Base-by-base conservation (phyloP, 2,797 vertebrate genomes). In the Ciconia nigra region DNA sequence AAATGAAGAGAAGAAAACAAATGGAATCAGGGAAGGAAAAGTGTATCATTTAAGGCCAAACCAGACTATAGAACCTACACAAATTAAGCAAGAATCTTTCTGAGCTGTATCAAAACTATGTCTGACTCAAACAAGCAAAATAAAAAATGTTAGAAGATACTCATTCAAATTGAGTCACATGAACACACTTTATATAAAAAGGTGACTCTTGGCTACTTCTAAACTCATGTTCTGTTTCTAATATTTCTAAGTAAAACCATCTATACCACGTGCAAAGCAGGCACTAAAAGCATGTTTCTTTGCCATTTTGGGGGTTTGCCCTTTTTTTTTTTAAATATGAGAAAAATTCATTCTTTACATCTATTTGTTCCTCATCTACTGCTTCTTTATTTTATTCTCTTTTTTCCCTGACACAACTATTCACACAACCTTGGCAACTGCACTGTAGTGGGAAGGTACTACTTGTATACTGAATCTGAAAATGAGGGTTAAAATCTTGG, bases 231-330 rank as follows among this genome's bases (percentile, higher is more conserved):
- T 96, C 81, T 65, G 47, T 92, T 91, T 91, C 69, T 66, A 76
- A 21, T 85, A 71, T 67, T 90, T 90, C 55, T 65, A 95, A 95
- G 84, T 91, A 94, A 95, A 94, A 73, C 37, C 77, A 83, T 93
- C 59, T 90, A 85, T 35, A 84, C 26, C 57, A 80, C 22, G 58
- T 76, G 31, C 81, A 95, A 90, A 92, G 61, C 66, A 94, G 71
- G 78, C 87, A 67, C 61, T 81, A 67, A 94, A 44, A 76, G 21
- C 41, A 35, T 7, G 13, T 19, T 86, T 57, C 46, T 63, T 83
- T 33, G 47, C 14, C 35, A 9, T 54, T 89, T 31, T 11, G 12
- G 13, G 33, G 26, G 26, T 61, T 67, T 78, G 15, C 4, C 22
- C 62, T 9, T 59, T 51, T 33, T 26, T 57, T 42, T 46, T 54